Percentiles rank a stretch among this genome's conserved stretches.
Conservation (phyloP, 1,140 invertebrate species). For the Callitettix versicolor region DNA sequence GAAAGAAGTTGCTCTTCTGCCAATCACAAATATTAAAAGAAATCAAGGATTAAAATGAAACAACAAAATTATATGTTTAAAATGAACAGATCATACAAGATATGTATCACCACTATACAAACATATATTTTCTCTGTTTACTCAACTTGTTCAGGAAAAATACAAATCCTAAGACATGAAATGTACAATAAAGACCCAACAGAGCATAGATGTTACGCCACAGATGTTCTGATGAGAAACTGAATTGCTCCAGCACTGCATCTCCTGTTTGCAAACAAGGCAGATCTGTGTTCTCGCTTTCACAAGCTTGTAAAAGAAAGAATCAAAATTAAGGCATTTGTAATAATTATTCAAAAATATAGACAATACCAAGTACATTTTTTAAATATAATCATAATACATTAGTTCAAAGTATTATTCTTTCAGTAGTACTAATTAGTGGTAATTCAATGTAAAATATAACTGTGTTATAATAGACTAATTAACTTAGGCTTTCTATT, state of each 20-base stretch:
- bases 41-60: too few species aligned
- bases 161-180: slow-evolving; percentile 44
- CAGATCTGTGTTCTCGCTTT: slow-evolving; percentile 38
- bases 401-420: not conserved
- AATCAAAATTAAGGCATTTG: not conserved
- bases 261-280: slow-evolving; percentile 60
- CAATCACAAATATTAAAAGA: too few species aligned
- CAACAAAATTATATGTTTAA: too few species aligned
- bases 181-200: slow-evolving; percentile 48
- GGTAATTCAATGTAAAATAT: not conserved
- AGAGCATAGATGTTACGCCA: slow-evolving; percentile 52
- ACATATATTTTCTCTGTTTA: too few species aligned
- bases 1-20: too few species aligned
- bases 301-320: slow-evolving; percentile 48
- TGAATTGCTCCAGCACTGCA: slow-evolving; percentile 58
- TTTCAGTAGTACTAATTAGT: not conserved
- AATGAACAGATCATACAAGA: too few species aligned
- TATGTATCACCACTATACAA: too few species aligned
- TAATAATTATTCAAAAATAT: not conserved
- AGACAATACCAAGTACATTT: not conserved
- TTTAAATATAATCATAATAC: not conserved
- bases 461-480: not conserved
- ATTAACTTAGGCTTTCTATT: not conserved
- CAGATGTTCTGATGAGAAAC: slow-evolving; percentile 54
- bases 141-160: too few species aligned